Base-by-base conservation (phyloP, 1,140 invertebrate genomes). In the Parasteatoda tepidariorum region DNA sequence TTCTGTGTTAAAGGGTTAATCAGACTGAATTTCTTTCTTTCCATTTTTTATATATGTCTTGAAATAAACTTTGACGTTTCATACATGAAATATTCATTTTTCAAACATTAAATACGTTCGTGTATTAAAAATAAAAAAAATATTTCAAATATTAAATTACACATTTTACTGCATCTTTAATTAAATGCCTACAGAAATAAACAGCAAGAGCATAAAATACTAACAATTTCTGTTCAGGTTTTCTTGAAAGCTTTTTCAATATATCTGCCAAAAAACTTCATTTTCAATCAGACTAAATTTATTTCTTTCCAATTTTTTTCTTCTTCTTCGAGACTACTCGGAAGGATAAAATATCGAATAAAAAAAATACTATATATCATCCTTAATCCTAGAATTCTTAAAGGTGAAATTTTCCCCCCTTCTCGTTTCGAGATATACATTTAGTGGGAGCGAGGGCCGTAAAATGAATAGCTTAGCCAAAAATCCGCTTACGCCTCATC, bases 381-480 rank as follows among this genome's bases (percentile, higher is more conserved):
- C 64, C 22, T 5, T 79, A 79, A 79, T 79, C 76, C 76, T 55
- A 18, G 18, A 41, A 41, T 48, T 48, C 38, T 48, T 66, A 30
- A 4, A 34, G 48, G 13, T 41, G 34, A 70, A 64, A 59, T 59
- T 57, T 79, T 79, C 41, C 34, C 41, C 48, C 48, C 18, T 64
- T n/a, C 38, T 28, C 3, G 55, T 79, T 30, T 4, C 6, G 13
- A 15, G 18, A 48, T 59, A 78, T 48, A 78, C 76, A 38, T 59
- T 68, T 68, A 79, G 54, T 9, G 48, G 48, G 68, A 79, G 31
- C 30, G 62, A 79, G 68, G 30, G 62, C 76, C 59, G 76, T 67
- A 79, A 79, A 79, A 79, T 79, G 76, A 79, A 79, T 79, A 79
- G 76, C 76, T 68, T 57, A 79, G 64, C 28, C 66, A 30, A 79